Percentiles rank a stretch among this genome's conserved stretches.
Conservation (phyloP, 2,113 vertebrate genomes). For the Stegastes partitus region DNA sequence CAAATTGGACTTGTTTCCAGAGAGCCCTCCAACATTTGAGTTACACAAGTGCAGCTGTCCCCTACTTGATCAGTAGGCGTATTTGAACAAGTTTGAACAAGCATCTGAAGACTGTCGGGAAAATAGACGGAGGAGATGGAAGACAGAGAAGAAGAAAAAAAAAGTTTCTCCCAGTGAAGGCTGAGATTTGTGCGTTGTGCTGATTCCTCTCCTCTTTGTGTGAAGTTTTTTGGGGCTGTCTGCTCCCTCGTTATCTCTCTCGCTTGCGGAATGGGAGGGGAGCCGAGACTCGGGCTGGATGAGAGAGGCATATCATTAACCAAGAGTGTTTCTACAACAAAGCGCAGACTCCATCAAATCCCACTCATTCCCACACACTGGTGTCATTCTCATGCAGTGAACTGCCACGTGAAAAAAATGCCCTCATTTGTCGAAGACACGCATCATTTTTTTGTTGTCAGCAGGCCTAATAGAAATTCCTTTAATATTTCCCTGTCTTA, state of each 20-base stretch:
- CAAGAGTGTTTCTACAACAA: conserved; percentile 77
- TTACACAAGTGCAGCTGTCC: conserved; percentile 54
- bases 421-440: conserved; percentile 64
- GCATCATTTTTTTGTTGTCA: conserved; percentile 50
- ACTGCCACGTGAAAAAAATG: conserved; percentile 54
- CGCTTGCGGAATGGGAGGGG: conserved; percentile 54
- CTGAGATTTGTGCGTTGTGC: conserved; percentile 54
- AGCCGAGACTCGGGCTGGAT: conserved; percentile 56
- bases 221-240: conserved; percentile 71
- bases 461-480: conserved; percentile 54
- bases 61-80: conserved; percentile 64
- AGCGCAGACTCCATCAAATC: conserved; percentile 73
- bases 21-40: conserved; percentile 41
- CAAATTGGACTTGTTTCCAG: conserved; percentile 54
- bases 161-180: conserved; percentile 66
- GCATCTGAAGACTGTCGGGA: conserved; percentile 51
- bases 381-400: conserved; percentile 62
- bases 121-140: conserved; percentile 39
- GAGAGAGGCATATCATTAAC: conserved; percentile 78
- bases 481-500: conserved; percentile 59
- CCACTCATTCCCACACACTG: conserved; percentile 69
- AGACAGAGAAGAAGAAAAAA: conserved; percentile 55
- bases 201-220: conserved; percentile 65
- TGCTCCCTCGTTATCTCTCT: conserved; percentile 76
- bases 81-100: conserved; percentile 66